Base-by-base conservation (phyloP, 2,888 invertebrate genomes). In the Diarsia rubi region DNA sequence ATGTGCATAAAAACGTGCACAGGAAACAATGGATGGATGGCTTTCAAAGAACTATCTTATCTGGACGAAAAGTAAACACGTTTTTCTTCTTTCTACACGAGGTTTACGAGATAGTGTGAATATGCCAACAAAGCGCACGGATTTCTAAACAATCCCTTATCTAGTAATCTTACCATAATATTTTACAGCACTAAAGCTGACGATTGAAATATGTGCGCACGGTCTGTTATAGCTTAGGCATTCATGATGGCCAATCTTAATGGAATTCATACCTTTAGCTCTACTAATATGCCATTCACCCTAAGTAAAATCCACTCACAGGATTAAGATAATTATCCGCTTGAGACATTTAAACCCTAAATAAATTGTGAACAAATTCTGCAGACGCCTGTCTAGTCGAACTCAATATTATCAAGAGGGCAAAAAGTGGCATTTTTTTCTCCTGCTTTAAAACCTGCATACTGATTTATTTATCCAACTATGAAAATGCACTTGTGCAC, bases 401-500 rank as follows among this genome's bases (percentile, higher is more conserved):
- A 60, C 49, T 69, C 2, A 42, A 45, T 19, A 42, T n/a, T 65
- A 31, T 45, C 27, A 63, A 69, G 63, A 21, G 73, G 57, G 75
- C 73, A 78, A 81, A 77, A 81, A 73, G 72, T 59, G 2, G 27
- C 24, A 9, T 54, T 73, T 77, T 73, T 73, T 75, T 44, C 14
- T 45, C 44, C 59, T 72, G 62, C 76, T 84, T 85, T 81, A 86
- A 78, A 83, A 84, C 88, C 82, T 86, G 87, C 75, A 85, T 78
- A 84, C 84, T 87, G 86, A 91, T 91, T 91, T 81, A 92, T 92
- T 92, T 92, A 93, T 92, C 90, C 90, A 86, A 84, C 89, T 91
- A 91, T 90, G 90, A 90, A 92, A 92, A 92, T 92, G 92, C 91
- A 92, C 92, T 93, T 90, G 91, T 91, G 92, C 92, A 92, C 91